Evolutionary conservation across 2,113 vertebrate species (phyloP).

Genomic region (Plecotus auritus): DNA sequence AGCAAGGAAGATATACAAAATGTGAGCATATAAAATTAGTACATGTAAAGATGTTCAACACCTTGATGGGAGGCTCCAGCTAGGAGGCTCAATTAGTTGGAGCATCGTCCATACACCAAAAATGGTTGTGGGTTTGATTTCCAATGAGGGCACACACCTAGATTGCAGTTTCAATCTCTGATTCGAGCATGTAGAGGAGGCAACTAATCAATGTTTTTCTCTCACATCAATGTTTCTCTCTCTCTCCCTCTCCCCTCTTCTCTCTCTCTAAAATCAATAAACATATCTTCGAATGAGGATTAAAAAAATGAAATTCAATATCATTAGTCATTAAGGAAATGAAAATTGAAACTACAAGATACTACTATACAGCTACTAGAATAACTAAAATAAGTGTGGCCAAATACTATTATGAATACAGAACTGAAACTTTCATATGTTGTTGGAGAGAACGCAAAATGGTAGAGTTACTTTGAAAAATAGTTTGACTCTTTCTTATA

Average conservation of each 20-base stretch:
- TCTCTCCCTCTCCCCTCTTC: neutral
- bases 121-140: neutral
- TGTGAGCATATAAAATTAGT: neutral
- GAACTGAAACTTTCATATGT: neutral
- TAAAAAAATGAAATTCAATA: neutral
- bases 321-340: neutral
- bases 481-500: neutral
- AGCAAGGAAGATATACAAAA: neutral
- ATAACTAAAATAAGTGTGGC: neutral
- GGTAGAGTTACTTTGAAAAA: neutral
- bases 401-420: neutral
- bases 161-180: neutral
- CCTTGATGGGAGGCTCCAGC: neutral
- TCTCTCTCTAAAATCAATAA: neutral
- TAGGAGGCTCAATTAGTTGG: neutral
- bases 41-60: neutral
- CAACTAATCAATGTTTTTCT: neutral
- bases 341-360: neutral
- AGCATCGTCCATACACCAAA: neutral
- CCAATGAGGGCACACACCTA: neutral
- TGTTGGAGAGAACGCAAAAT: neutral
- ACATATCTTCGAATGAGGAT: neutral
- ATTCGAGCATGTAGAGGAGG: neutral
- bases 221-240: neutral
- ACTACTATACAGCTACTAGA: neutral